phyloP scores from a whole-genome alignment of 2,888 invertebrate genomes.

The Eledone cirrhosa region DNA sequence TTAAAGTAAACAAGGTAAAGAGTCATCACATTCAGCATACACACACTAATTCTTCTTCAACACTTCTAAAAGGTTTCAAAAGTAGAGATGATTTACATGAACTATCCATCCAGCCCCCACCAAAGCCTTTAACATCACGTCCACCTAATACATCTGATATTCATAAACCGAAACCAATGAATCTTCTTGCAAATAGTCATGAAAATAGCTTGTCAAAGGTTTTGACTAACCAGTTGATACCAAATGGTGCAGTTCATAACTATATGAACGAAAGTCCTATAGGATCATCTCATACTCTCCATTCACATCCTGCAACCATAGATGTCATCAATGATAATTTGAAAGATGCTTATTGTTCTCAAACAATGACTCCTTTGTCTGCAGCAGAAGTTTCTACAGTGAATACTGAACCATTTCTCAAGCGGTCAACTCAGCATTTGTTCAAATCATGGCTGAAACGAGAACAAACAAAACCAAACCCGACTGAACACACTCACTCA shows the following conservation, averaged over 20 bases:
- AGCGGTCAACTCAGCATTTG: slow-evolving; percentile 49
- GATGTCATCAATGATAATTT: neutral
- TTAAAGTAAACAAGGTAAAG: neutral
- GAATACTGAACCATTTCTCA: slow-evolving; percentile 29
- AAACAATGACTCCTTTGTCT: slow-evolving; percentile 30
- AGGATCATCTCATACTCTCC: slow-evolving; percentile 21
- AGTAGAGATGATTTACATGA: slow-evolving; percentile 20
- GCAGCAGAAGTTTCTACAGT: neutral
- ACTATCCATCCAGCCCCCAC: slow-evolving; percentile 39
- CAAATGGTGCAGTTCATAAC: slow-evolving; percentile 17
- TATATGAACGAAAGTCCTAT: slow-evolving; percentile 25
- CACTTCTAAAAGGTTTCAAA: neutral
- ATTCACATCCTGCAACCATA: neutral
- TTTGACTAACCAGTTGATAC: neutral
- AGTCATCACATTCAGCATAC: neutral
- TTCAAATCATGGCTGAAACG: slow-evolving; percentile 55
- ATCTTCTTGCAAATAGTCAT: slow-evolving; percentile 33
- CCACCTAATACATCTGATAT: slow-evolving; percentile 51
- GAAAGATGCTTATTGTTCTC: slow-evolving; percentile 7
- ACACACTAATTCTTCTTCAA: neutral
- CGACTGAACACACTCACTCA: neutral
- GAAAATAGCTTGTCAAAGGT: neutral
- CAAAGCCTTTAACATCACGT: slow-evolving; percentile 53
- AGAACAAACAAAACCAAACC: slow-evolving; percentile 39
- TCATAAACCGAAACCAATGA: slow-evolving; percentile 52